Base-by-base conservation (phyloP, 2,113 vertebrate genomes). In the Mustela nigripes region DNA sequence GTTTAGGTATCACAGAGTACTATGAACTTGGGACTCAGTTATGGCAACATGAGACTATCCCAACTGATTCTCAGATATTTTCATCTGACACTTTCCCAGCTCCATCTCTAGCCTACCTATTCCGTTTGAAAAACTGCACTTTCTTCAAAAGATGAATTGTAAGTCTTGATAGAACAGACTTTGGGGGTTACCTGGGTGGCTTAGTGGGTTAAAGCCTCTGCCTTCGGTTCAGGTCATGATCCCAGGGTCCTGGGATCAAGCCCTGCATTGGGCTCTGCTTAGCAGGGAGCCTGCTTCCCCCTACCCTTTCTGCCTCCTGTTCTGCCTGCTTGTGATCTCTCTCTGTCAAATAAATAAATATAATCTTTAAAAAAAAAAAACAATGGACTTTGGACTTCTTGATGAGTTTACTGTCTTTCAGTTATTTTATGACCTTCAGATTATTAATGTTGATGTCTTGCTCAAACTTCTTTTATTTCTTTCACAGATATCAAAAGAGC, bases 1-100 rank as follows among this genome's bases (percentile, higher is more conserved):
- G 95, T 94, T 94, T 98, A 82, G 84, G 21, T 98, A 69, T 86
- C 96, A 89, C 48, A 63, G 73, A n/a, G 50, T 60, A 28, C 86
- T 15, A 1, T 96, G 78, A 91, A 93, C 78, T 83, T 21, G 65
- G 84, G 80, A 67, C 71, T 82, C 63, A 15, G n/a, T 58, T 78
- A 50, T 90, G 50, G 80, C 90, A 88, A 82, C 81, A 58, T 76
- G 92, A 97, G 53, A 42, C 15, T 28, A 6, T 12, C n/a, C 48
- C 22, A 76, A 0, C 26, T 39, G 31, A 80, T 22, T 81, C 53
- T 80, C 79, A 87, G 36, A 63, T 89, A 4, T 88, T 89, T 94
- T 97, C 86, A 78, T 53, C 26, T 88, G 63, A 63, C 45, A 50
- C 19, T 88, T 88, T 42, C 39, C 74, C 31, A 33, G 24, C 48